These are phyloP conservation scores for Pocillopora damicornis DNA, from an alignment of 64 coral and sea anemone species.

Conservation along the genomic window DNA sequence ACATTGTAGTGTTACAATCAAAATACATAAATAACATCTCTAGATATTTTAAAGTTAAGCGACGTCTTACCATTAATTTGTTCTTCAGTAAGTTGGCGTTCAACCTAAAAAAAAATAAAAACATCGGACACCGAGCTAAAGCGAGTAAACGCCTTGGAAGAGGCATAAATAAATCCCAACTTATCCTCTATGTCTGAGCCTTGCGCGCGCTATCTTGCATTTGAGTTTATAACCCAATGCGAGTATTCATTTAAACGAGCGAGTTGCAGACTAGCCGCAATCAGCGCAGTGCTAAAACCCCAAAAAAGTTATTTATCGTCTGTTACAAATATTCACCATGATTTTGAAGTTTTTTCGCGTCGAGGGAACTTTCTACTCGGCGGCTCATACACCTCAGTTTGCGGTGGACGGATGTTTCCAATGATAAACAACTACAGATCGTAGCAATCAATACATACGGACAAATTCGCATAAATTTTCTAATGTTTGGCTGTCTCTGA, in stretches of 20 bases:
- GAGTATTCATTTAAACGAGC: too few species aligned
- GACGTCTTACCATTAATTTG: conserved; percentile 52
- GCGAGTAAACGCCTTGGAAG: background rate
- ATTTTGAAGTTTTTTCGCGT: conserved; percentile 2
- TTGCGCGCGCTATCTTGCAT: background rate
- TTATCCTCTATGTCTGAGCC: background rate
- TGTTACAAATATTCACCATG: background rate
- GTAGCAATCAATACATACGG: conserved; percentile 23
- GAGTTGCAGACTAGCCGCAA: too few species aligned
- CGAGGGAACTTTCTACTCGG: background rate
- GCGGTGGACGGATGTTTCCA: background rate
- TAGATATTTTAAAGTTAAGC: background rate
- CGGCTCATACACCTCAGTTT: background rate
- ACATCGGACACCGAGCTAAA: background rate
- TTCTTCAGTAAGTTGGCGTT: conserved; percentile 49
- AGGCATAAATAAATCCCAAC: background rate
- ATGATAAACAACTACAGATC: conserved; percentile 2
- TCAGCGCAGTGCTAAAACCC: too few species aligned
- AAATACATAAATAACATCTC: background rate
- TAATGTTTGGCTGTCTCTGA: conserved; percentile 18
- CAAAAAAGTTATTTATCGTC: background rate
- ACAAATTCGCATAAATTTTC: conserved; percentile 46
- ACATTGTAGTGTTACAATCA: background rate
- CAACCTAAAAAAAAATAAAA: conserved; percentile 18
- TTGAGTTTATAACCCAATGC: background rate